A percentile compares a stretch with the other conserved stretches of the same genome.
Evolutionary conservation across 2,113 vertebrate species (phyloP).

Genomic region (Erinaceus europaeus): DNA sequence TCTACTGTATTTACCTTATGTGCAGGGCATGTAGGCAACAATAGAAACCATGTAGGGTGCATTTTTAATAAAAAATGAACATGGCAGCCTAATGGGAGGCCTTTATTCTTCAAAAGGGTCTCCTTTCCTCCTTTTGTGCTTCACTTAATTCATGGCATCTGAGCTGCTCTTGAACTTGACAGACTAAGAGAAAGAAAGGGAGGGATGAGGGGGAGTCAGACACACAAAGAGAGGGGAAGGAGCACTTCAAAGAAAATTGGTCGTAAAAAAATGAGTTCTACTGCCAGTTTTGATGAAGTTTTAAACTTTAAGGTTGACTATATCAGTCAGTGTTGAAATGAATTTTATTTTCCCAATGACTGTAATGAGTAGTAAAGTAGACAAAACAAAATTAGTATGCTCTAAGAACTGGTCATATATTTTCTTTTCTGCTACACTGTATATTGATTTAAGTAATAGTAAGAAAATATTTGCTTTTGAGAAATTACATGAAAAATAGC

Average conservation of each 20-base stretch:
- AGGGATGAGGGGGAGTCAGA: conserved; percentile 72
- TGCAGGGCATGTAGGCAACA: conserved; percentile 82
- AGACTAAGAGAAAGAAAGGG: conserved; percentile 77
- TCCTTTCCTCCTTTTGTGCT: conserved; percentile 87
- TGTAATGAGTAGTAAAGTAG: conserved; percentile 46
- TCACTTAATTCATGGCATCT: conserved; percentile 87
- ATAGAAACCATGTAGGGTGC: conserved; percentile 82
- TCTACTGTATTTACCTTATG: conserved; percentile 84
- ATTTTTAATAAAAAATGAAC: conserved; percentile 84
- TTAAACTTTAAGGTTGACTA: conserved; percentile 72
- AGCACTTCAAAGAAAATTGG: conserved; percentile 80
- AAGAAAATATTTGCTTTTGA: conserved; percentile 62
- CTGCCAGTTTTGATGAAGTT: conserved; percentile 76
- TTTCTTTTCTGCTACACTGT: conserved; percentile 57
- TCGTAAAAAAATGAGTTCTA: conserved; percentile 79
- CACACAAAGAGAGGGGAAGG: conserved; percentile 80
- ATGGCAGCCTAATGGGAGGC: conserved; percentile 85
- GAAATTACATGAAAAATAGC: conserved; percentile 31
- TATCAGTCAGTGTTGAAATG: conserved; percentile 51
- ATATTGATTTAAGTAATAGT: conserved; percentile 68
- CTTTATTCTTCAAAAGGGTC: conserved; percentile 88
- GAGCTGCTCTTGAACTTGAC: conserved; percentile 89
- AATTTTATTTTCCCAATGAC: conserved; percentile 59
- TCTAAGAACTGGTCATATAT: conserved; percentile 54
- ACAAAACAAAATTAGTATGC: conserved; percentile 59